Evolutionary conservation across 2,888 invertebrate genomes (phyloP), one percentile per base, ranked within the genome.

Genomic region (Suillia variegata): DNA sequence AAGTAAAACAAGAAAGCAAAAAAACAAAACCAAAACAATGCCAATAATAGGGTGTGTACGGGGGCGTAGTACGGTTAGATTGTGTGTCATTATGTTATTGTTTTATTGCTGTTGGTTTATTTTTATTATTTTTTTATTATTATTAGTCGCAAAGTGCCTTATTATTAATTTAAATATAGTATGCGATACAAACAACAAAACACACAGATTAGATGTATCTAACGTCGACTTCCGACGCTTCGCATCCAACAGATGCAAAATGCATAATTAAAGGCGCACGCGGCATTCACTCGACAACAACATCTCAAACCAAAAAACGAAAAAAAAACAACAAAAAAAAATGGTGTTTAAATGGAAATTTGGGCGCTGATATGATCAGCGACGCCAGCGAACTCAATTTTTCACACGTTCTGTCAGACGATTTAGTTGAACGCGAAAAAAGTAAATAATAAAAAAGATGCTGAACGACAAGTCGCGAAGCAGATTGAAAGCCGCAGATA

Each of bases 401-500:
- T 55, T 55, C 55, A 55, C 55, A 55, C 55, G 49, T 55, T 55
- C 34, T 34, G 48, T 49, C n/a, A 31, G 48, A 55, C 33, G 42
- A 47, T 17, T 47, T 33, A 26, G 10, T 26, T 26, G 26, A 26
- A 26, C 26, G n/a, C n/a, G n/a, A n/a, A n/a, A 26, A 26, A 38
- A n/a, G 15, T 38, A 38, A 5, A 13, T 38, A 31, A 8, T 31
- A 6, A 31, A n/a, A 31, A 31, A 8, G 31, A 8, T 6, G 31
- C 12, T 31, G 31, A 10, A 10, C 10, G 38, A 38, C n/a, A 3
- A 38, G 38, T 12, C 31, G 31, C 6, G 6, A 31, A 31, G 12
- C 31, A 8, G 47, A 54, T 47, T 22, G 20, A 45, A 45, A 54
- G 66, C 71, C 67, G 63, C 70, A 71, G 71, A 71, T 67, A 72